These are phyloP conservation scores for Platycheirus albimanus DNA, from an alignment of 2,888 invertebrate genomes.

Conservation along the genomic window DNA sequence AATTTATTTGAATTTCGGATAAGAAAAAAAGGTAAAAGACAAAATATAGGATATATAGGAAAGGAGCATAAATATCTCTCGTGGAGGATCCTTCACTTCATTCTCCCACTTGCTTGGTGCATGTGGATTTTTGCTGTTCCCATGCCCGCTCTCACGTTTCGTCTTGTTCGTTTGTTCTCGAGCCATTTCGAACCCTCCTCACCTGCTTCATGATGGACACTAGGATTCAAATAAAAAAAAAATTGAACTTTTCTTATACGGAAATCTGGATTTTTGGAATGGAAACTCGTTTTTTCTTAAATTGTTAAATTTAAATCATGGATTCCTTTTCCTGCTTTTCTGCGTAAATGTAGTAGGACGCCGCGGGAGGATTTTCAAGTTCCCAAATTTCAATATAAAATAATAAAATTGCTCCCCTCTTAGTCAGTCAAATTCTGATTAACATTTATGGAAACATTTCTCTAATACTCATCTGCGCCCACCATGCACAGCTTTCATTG, in stretches of 20 bases:
- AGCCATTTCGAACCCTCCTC: slow-evolving; percentile 47
- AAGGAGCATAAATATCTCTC: slow-evolving; percentile 40
- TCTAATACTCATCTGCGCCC: slow-evolving; percentile 24
- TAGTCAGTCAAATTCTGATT: slow-evolving; percentile 6
- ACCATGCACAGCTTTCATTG: slow-evolving; percentile 39
- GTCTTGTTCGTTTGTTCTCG: slow-evolving; percentile 25
- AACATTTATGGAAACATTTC: slow-evolving; percentile 33
- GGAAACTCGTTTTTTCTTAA: slow-evolving; percentile 55
- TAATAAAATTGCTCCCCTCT: slow-evolving; percentile 24
- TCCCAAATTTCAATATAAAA: slow-evolving; percentile 31
- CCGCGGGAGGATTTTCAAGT: slow-evolving; percentile 70
- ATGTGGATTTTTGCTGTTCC: slow-evolving; percentile 19
- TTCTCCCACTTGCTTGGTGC: slow-evolving; percentile 32
- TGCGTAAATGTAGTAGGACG: slow-evolving; percentile 58
- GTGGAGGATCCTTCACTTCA: slow-evolving; percentile 61
- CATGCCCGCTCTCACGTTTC: slow-evolving; percentile 8
- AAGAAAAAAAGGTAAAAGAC: slow-evolving; percentile 27
- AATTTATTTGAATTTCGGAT: slow-evolving; percentile 46
- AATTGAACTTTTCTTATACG: slow-evolving; percentile 28
- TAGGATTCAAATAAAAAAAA: slow-evolving; percentile 53
- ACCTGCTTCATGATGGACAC: too few relatives aligned
- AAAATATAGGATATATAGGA: slow-evolving; percentile 62
- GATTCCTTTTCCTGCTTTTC: slow-evolving; percentile 53
- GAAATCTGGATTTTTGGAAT: slow-evolving; percentile 67
- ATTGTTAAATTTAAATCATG: too few relatives aligned